Percentiles rank a stretch among this genome's conserved stretches.
These are phyloP conservation scores for Leucoptera coffeella DNA, from an alignment of 2,888 invertebrate genomes.

Conservation along the genomic window DNA sequence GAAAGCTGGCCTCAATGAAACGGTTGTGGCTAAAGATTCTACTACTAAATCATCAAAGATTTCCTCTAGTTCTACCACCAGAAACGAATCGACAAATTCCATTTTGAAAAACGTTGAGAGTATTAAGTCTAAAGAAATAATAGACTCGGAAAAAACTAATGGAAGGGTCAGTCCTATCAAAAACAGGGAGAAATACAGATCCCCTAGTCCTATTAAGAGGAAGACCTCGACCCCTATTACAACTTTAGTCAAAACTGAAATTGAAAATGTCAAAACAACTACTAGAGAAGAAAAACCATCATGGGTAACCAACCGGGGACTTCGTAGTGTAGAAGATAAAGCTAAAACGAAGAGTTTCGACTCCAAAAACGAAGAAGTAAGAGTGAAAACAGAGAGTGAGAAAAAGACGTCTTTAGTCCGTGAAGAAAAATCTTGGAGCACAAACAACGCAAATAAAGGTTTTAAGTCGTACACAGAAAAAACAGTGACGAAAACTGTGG, in stretches of 20 bases:
- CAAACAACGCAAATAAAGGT: conserved; percentile 54
- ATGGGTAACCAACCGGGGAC: conserved; percentile 52
- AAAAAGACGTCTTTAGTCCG: conserved; percentile 12
- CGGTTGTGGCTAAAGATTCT: background rate
- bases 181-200: background rate
- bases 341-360: background rate
- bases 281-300: conserved; percentile 40
- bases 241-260: background rate
- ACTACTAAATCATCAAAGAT: background rate
- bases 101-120: background rate
- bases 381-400: conserved; percentile 29
- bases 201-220: background rate
- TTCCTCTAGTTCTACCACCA: background rate
- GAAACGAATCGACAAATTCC: background rate
- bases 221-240: background rate
- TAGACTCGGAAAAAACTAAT: background rate
- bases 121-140: background rate
- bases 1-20: conserved; percentile 30
- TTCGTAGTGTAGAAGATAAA: background rate
- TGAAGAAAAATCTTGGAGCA: conserved; percentile 58
- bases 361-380: conserved; percentile 8
- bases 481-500: conserved; percentile 28
- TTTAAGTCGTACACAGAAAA: conserved; percentile 28
- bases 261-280: conserved; percentile 10
- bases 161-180: background rate